These are phyloP conservation scores for Pteropus rufus DNA, from an alignment of 2,797 vertebrate genomes.

Conservation along the genomic window DNA sequence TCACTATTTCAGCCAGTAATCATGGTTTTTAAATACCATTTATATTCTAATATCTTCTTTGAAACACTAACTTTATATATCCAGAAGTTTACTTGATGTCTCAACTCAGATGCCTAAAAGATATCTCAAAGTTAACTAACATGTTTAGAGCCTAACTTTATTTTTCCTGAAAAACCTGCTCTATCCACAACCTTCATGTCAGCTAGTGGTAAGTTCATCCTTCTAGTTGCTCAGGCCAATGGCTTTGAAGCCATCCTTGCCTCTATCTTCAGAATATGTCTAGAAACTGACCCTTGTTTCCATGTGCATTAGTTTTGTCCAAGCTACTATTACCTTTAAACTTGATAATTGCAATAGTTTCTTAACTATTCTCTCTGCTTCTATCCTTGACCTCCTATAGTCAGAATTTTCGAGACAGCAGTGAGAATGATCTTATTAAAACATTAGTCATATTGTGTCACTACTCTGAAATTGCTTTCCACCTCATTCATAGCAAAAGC, in stretches of 20 bases:
- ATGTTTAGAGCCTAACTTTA: neutral
- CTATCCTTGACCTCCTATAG: neutral
- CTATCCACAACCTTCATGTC: neutral
- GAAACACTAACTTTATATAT: neutral
- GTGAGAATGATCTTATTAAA: neutral
- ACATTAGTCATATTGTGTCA: neutral
- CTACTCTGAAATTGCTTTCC: neutral
- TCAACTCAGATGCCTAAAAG: neutral
- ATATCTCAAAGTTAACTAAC: neutral
- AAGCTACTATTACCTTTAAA: neutral
- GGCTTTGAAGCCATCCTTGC: neutral
- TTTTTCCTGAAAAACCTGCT: neutral
- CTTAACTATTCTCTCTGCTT: neutral
- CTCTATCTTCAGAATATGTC: neutral
- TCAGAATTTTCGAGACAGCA: neutral
- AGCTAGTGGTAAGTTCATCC: neutral
- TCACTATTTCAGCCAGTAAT: neutral
- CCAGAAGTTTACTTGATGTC: neutral
- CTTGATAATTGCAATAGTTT: neutral
- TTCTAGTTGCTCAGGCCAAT: neutral
- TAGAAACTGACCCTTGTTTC: neutral
- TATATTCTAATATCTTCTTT: neutral
- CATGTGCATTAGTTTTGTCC: neutral
- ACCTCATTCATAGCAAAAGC: neutral
- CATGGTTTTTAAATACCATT: neutral